phyloP scores from a whole-genome alignment of 2,797 vertebrate species.

The Florisuga fusca region DNA sequence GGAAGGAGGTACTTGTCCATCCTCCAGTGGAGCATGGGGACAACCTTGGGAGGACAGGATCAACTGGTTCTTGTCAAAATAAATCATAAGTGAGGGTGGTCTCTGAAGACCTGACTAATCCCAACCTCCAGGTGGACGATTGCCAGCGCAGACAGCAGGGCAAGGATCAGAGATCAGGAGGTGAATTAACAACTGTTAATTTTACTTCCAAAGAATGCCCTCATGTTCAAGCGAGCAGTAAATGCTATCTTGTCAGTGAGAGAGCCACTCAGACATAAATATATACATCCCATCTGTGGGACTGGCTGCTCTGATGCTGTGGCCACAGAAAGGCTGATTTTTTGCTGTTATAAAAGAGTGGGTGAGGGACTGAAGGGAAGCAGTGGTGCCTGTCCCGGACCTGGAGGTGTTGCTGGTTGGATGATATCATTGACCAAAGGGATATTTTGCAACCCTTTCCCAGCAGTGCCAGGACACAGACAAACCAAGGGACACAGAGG shows the following conservation, averaged over 20 bases:
- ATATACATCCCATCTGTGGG: background rate
- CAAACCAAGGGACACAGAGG: background rate
- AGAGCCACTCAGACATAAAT: background rate
- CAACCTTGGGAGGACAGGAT: background rate
- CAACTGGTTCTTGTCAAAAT: background rate
- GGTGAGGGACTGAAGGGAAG: background rate
- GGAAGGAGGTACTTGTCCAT: background rate
- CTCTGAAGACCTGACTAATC: background rate
- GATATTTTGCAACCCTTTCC: background rate
- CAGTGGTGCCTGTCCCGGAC: background rate
- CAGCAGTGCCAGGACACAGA: background rate
- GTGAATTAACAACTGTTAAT: background rate
- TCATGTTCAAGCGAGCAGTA: background rate
- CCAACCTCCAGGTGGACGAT: background rate
- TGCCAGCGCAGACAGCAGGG: rapidly evolving
- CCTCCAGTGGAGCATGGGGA: background rate
- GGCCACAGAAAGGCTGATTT: background rate
- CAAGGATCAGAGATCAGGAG: background rate
- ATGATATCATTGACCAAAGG: background rate
- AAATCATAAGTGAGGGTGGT: background rate
- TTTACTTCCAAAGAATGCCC: background rate
- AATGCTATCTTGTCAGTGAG: background rate
- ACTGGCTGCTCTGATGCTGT: background rate
- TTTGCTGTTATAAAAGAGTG: background rate
- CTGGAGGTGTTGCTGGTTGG: background rate